Conservation (phyloP, 2,888 invertebrate species). For the Latheticus oryzae region DNA sequence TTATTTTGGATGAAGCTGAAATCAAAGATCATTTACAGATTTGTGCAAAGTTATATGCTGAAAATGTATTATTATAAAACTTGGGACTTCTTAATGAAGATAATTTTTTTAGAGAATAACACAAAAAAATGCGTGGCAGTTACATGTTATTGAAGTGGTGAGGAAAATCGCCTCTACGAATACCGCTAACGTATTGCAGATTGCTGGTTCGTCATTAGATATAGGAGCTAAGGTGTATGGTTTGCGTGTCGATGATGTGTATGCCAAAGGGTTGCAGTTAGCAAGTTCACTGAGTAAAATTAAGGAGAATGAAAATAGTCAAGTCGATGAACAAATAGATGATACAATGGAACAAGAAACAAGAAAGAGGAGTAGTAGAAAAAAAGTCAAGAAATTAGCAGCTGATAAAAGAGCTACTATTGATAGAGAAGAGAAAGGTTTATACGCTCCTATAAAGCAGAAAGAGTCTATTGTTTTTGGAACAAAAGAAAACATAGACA, state of each 20-base stretch:
- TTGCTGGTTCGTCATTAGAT: conserved; percentile 87
- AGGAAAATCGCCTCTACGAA: conserved; percentile 76
- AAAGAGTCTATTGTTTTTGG: conserved; percentile 55
- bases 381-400: conserved; percentile 49
- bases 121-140: conserved; percentile 88
- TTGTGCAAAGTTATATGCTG: conserved; percentile 82
- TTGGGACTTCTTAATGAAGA: too few species aligned
- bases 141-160: conserved; percentile 89
- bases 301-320: conserved; percentile 48
- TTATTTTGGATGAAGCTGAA: conserved; percentile 60
- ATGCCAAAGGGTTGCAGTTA: conserved; percentile 84
- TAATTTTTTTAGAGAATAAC: conserved; percentile 84
- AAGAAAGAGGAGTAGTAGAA: conserved; percentile 7
- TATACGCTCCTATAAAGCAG: conserved; percentile 51
- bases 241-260: conserved; percentile 86
- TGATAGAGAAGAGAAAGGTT: conserved; percentile 48
- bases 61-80: conserved; percentile 80
- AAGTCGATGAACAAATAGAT: too few species aligned
- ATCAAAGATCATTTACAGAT: conserved; percentile 79
- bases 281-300: conserved; percentile 71
- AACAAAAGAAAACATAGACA: conserved; percentile 51
- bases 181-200: conserved; percentile 79
- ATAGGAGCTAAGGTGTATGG: conserved; percentile 91
- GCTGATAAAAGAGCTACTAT: conserved; percentile 51
- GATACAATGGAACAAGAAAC: conserved; percentile 4